phyloP scores from a whole-genome alignment of 2,113 vertebrate species.

The Naja naja region DNA sequence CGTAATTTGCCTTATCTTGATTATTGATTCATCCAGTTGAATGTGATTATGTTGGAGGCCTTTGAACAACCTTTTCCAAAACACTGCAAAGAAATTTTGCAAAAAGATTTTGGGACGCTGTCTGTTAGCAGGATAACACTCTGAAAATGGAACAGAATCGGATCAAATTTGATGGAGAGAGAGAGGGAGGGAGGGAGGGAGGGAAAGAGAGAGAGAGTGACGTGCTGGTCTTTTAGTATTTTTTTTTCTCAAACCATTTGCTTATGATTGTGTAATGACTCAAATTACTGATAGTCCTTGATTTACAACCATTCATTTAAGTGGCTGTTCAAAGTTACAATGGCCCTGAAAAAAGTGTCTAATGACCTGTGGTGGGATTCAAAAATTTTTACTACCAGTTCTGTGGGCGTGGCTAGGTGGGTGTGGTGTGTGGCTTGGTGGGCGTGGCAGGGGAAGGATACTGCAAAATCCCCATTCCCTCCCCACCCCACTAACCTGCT shows the following conservation, averaged over 20 bases:
- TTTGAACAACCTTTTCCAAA: not conserved
- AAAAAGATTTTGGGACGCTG: not conserved
- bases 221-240: not conserved
- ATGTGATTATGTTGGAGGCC: not conserved
- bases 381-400: no score
- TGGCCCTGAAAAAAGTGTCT: not conserved
- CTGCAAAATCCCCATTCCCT: no score
- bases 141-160: not conserved
- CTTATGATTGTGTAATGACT: not conserved
- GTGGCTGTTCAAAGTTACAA: no score
- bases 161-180: not conserved
- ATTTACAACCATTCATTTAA: no score
- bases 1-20: not conserved
- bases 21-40: not conserved
- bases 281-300: no score
- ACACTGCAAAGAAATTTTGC: not conserved
- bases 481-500: no score
- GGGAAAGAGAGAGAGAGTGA: not conserved
- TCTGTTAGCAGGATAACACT: not conserved
- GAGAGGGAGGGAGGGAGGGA: not conserved
- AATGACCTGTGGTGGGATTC: no score
- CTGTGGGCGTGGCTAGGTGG: no score
- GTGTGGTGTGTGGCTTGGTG: no score
- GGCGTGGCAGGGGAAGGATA: no score
- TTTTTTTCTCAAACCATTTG: not conserved